Evolutionary conservation across 1,140 invertebrate species (phyloP).

Genomic region (Calliphora vicina): DNA sequence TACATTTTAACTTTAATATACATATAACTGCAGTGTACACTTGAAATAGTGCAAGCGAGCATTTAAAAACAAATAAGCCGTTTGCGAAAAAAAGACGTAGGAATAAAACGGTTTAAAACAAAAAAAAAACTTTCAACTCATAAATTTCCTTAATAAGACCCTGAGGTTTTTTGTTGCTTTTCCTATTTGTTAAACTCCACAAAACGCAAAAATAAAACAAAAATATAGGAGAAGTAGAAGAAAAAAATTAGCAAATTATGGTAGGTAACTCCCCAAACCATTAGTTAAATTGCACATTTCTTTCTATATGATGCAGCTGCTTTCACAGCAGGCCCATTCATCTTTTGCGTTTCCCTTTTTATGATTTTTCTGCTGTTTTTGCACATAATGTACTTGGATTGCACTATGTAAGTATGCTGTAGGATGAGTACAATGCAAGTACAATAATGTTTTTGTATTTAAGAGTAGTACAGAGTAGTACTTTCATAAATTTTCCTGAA

Average conservation of each 20-base stretch:
- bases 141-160: conserved; percentile 10
- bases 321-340: conserved; percentile 5
- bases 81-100: not conserved
- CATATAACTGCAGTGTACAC: too few relatives aligned
- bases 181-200: not conserved
- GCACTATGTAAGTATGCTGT: too few relatives aligned
- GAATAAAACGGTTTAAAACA: not conserved
- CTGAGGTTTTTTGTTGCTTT: not conserved
- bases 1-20: too few relatives aligned
- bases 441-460: not conserved
- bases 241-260: conserved; percentile 29
- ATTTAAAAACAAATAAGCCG: not conserved
- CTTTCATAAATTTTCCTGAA: conserved; percentile 22
- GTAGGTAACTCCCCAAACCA: conserved; percentile 26
- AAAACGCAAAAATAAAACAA: not conserved
- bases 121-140: not conserved
- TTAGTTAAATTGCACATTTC: conserved; percentile 30
- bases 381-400: not conserved
- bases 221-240: not conserved
- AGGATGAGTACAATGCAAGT: not conserved
- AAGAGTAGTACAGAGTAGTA: not conserved
- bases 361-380: not conserved
- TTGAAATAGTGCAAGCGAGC: too few relatives aligned
- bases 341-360: not conserved
- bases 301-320: conserved; percentile 3